phyloP scores from a whole-genome alignment of 2,113 vertebrate species.

The Chaetodon trifascialis region DNA sequence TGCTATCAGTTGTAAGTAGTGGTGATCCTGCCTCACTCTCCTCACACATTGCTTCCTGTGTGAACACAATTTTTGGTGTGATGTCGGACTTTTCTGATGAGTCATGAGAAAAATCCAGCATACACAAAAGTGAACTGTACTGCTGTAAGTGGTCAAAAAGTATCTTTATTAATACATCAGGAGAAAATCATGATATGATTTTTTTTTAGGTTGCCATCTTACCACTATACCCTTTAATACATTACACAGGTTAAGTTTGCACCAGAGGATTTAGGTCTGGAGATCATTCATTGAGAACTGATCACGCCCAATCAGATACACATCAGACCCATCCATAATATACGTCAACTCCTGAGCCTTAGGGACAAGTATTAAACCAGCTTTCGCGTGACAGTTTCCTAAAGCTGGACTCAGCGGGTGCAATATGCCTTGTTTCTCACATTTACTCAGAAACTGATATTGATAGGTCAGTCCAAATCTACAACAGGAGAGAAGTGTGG shows the following conservation, averaged over 20 bases:
- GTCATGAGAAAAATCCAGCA: background rate
- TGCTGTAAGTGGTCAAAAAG: background rate
- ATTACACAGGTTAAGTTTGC: background rate
- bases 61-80: conserved; percentile 3
- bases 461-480: background rate
- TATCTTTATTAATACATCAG: background rate
- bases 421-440: background rate
- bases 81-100: background rate
- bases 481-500: background rate
- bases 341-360: background rate
- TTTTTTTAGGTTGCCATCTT: background rate
- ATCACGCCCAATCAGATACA: background rate
- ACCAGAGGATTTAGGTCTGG: background rate
- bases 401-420: conserved; percentile 23
- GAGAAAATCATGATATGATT: background rate
- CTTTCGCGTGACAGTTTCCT: conserved; percentile 6
- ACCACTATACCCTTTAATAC: background rate
- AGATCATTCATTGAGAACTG: background rate
- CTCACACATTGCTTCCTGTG: conserved; percentile 1
- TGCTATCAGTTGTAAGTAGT: background rate
- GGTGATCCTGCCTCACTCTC: background rate
- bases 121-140: background rate
- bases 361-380: background rate
- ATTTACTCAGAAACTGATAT: background rate
- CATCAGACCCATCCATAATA: background rate